These are phyloP conservation scores for Muscidifurax raptorellus DNA, from an alignment of 1,140 invertebrate genomes.

Conservation along the genomic window DNA sequence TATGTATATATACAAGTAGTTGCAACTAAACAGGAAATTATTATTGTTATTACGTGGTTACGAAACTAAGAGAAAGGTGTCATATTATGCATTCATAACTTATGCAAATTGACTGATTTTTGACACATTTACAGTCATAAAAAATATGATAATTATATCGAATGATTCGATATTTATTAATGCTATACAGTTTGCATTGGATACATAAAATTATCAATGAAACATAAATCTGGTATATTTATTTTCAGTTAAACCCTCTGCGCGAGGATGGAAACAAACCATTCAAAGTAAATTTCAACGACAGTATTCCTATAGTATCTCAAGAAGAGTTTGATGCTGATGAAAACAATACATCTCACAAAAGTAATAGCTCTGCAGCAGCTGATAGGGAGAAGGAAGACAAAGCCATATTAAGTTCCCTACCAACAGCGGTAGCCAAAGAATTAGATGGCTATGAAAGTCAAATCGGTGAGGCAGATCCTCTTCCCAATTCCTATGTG, in stretches of 20 bases:
- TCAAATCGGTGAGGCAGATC: conserved; percentile 86
- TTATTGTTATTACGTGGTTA: not conserved
- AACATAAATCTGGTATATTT: not conserved
- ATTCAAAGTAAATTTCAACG: conserved; percentile 67
- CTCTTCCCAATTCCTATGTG: conserved; percentile 87
- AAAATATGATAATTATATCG: not conserved
- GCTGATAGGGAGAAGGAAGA: conserved; percentile 71
- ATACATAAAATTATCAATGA: not conserved
- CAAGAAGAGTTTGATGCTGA: conserved; percentile 63
- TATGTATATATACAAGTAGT: no score
- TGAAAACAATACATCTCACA: conserved; percentile 61
- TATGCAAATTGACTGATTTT: not conserved
- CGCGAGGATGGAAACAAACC: conserved; percentile 64
- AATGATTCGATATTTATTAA: conserved; percentile 9
- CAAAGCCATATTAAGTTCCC: conserved; percentile 66
- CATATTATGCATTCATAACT: not conserved
- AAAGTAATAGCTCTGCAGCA: conserved; percentile 51
- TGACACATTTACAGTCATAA: not conserved
- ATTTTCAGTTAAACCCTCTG: not conserved
- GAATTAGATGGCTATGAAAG: conserved; percentile 84
- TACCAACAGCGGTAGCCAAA: conserved; percentile 90
- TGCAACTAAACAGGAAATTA: not conserved
- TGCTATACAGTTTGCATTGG: conserved; percentile 15
- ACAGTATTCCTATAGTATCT: conserved; percentile 67
- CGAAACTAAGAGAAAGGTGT: not conserved